Evolutionary conservation across 2,797 vertebrate genomes (phyloP), one percentile per base, ranked within the genome.

Genomic region (Harpagifer antarcticus): DNA sequence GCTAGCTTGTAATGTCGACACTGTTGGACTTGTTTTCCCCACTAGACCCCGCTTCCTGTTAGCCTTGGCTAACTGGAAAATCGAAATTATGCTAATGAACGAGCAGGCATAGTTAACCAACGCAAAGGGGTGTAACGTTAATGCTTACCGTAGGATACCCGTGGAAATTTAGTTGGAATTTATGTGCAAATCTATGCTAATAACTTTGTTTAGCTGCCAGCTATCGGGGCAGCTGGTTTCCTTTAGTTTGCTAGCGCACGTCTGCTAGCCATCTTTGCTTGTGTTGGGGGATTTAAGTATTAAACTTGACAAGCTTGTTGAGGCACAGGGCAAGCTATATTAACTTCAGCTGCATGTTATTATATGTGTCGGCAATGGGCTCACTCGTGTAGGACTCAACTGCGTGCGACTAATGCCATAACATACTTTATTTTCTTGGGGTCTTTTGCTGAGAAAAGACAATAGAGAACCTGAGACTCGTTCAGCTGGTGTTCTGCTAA

Each of bases 11-110:
- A 90, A 93, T 90, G 92, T 91, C 88, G 90, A 81, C 87, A 78
- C 69, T 68, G 88, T 88, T 88, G 83, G 89, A 88, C 86, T 92
- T 90, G 91, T 92, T 94, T 93, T 89, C 81, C 87, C 85, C 77
- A 82, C 76, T 65, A 79, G 89, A 89, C 76, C 85, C 75, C 57
- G 88, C 92, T 92, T 93, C 92, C 92, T 91, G 92, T 92, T 93
- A 94, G 93, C 93, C 74, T 56, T 13, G 71, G 86, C 85, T 92
- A 88, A 87, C 88, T 86, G 72, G 68, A 74, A 86, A 88, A 85
- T 77, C 71, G 60, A 74, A 54, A 86, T 69, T 79, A 87, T 88
- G 88, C 79, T 83, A 86, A 86, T 83, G 75, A 82, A 68, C 79
- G 57, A 73, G 72, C 71, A 55, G 75, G 75, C 83, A 69, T 87